Evolutionary conservation across 1,140 invertebrate species (phyloP), one percentile per base, ranked within the genome.

Genomic region (Scaptomyza montana): DNA sequence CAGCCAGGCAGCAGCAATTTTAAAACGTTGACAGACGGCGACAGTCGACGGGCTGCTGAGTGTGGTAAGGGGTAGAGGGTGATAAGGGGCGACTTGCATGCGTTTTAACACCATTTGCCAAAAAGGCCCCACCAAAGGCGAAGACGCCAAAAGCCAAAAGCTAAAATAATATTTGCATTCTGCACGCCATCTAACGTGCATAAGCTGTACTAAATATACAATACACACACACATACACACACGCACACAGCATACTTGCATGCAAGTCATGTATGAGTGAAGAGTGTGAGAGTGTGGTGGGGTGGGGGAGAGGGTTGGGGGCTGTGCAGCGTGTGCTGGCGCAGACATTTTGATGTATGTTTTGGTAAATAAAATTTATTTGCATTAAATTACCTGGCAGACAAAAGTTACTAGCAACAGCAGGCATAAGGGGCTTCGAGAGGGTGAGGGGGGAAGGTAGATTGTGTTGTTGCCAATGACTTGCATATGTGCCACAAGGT

Each of bases 301-400:
- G 6, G 8, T 8, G 33, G 36, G 16, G 16, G 36, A 7, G 5
- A 0, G 41, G 19, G 53, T 4, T n/a, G 2, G 3, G 3, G 19
- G 65, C 28, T 60, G 65, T 62, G 53, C 21, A 4, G 21, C 21
- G 67, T 74, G 75, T 75, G 66, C 61, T 80, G 84, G 82, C 77
- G 85, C 77, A 89, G 84, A 89, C 84, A 89, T 89, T 89, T 89
- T 89, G 84, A 89, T 89, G 84, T 89, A 89, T 89, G 84, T 89
- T 89, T 89, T 70, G 77, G 84, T 80, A 89, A 89, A 89, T 89
- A 89, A 80, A 89, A 89, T 89, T 89, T 89, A 89, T 89, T 89
- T 89, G 84, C 84, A 89, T 89, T 89, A 89, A 89, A 89, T 89
- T 89, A 89, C 84, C 69, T 74, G 68, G 49, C 84, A 87, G 82